Base-by-base conservation (phyloP, 2,113 vertebrate genomes). In the Pelmatolapia mariae region DNA sequence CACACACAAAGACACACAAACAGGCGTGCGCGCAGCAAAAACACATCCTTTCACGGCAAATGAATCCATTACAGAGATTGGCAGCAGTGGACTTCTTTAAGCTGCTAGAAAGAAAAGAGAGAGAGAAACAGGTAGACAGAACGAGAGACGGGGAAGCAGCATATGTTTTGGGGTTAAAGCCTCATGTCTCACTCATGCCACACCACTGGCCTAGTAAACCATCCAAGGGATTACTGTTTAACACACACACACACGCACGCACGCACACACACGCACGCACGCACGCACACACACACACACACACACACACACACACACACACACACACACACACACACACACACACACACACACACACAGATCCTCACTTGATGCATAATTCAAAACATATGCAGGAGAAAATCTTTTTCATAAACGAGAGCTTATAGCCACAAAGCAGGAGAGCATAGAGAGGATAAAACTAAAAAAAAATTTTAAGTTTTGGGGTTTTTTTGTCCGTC, bases 121-220 rank as follows among this genome's bases (percentile, higher is more conserved):
- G 4, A 47, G 6, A 79, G 87, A 53, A 86, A 56, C 50, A 87
- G 76, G 84, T 66, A 81, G 36, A 83, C 4, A 45, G 68, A 78
- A 19, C 53, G 85, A 56, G 68, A 63, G 88, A 86, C 56, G 91
- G 86, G 85, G 80, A 85, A 89, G 92, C 50, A 87, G 92, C 94
- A 91, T 93, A 92, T 91, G 93, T 92, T 94, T 91, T 80, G 73
- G 89, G 91, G 91, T 93, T 92, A 93, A 93, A 92, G 90, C 91
- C 87, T 89, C 92, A 85, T 87, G 89, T 90, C 95, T 93, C 92
- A 95, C 91, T 92, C 90, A 93, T 92, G 94, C 93, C 95, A 95
- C 43, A 95, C 94, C 86, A 88, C 88, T 90, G 91, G 91, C 91
- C 92, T 95, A 89, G 85, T 91, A 93, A 89, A 93, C 71, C 92